Base-by-base conservation (phyloP, 2,888 invertebrate species). In the Lycophotia porphyrea region DNA sequence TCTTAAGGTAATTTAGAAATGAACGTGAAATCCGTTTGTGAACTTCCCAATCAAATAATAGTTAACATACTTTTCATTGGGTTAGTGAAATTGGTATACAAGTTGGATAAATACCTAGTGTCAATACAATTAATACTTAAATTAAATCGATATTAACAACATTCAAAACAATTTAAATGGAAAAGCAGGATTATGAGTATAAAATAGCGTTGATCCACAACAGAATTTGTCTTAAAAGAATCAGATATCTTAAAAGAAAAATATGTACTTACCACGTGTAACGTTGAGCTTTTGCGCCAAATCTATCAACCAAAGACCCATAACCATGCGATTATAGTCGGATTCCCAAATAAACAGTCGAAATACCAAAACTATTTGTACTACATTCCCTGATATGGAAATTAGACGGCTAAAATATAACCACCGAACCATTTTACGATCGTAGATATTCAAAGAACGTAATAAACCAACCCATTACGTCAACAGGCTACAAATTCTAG, bases 1-100 rank as follows among this genome's bases (percentile, higher is more conserved):
- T 90, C 84, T 89, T 83, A 85, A 84, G 84, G 86, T 91, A 90
- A 90, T 91, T 88, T 88, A 79, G 68, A 90, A 92, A 91, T 89
- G 89, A 92, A 89, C 87, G 80, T 82, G 69, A 78, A 82, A 84
- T 78, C 80, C 76, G 75, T 78, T 80, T 71, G 77, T 88, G 89
- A 90, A 89, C 90, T 90, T 88, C 49, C 60, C 88, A 90, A 91
- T 91, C 87, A 88, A 87, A 90, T 72, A 66, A 71, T 81, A 87
- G 82, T 90, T 91, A 92, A 87, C 90, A 88, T 86, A 90, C 88
- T 89, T 91, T 83, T 74, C n/a, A 87, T 82, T 74, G 55, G 76
- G 88, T 88, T 78, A 86, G 84, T 88, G 83, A 87, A 88, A 91
- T 89, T 90, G 88, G 81, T 86, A 49, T 47, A 31, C 7, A 2